Conservation (phyloP, 2,888 invertebrate species). For the Eucera pruinosa region DNA sequence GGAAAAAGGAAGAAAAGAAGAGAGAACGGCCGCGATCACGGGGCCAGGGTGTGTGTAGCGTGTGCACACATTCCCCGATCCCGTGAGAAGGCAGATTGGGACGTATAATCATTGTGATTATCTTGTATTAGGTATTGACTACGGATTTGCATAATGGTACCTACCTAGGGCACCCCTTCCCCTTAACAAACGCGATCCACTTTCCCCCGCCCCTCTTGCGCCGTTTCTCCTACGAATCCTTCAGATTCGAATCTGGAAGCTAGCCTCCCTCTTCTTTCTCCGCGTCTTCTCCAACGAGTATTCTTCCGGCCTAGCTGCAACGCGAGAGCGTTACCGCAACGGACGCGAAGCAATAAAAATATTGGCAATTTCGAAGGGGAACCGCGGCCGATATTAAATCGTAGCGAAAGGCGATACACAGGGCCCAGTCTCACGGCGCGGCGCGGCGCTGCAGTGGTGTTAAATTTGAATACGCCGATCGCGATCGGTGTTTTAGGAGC, state of each 20-base stretch:
- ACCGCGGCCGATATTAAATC: slow-evolving; percentile 6
- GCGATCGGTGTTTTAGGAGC: slow-evolving; percentile 53
- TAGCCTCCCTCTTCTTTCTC: no score
- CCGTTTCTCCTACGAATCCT: not conserved
- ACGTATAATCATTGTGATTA: slow-evolving; percentile 84
- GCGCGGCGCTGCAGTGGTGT: slow-evolving; percentile 52
- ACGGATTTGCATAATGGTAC: slow-evolving; percentile 83
- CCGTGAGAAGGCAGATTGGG: slow-evolving; percentile 74
- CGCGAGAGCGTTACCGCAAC: no score
- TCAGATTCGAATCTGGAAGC: slow-evolving; percentile 24
- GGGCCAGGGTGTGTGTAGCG: slow-evolving; percentile 56
- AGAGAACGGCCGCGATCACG: slow-evolving; percentile 35
- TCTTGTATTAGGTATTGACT: slow-evolving; percentile 84
- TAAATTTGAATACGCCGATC: slow-evolving; percentile 66
- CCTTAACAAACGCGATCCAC: slow-evolving; percentile 58
- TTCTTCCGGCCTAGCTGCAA: not conserved
- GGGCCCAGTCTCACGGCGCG: no score
- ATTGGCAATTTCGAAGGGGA: no score
- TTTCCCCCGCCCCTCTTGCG: slow-evolving; percentile 44
- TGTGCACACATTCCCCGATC: slow-evolving; percentile 53
- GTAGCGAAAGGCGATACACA: slow-evolving; percentile 24
- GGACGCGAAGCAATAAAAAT: no score
- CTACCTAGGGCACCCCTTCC: slow-evolving; percentile 72
- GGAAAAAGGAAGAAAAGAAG: slow-evolving; percentile 30
- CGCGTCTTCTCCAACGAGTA: no score